Evolutionary conservation across 2,888 invertebrate species (phyloP), one percentile per base, ranked within the genome.

Genomic region (Pyrrhia umbra): DNA sequence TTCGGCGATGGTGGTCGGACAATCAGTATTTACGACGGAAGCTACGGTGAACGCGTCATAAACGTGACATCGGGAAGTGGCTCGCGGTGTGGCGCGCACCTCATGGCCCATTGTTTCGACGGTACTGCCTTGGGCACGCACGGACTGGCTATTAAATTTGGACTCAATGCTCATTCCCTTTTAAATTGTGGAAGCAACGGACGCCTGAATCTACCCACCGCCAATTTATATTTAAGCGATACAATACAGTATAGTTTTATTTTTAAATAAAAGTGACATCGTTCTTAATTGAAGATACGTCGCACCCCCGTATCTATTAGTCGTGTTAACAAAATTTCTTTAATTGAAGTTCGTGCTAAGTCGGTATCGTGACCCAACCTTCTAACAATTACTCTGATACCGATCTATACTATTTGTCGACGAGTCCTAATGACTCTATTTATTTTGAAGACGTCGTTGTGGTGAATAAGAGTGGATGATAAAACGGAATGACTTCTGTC

Each of bases 91-190:
- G 81, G 82, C 85, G 81, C 87, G 80, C 77, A 87, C 84, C 86
- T 91, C 92, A 92, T 89, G 82, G 86, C 91, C 92, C 76, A 94
- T 93, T 93, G 93, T 94, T 93, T 89, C 87, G 85, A 82, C 80
- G 84, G 82, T 75, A 80, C 86, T 83, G 82, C 91, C 92, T 92
- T 90, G 92, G 86, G 86, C 92, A 91, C 91, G 91, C 89, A 89
- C 88, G 82, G 85, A 85, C 86, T 85, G 82, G 81, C 89, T 84
- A 90, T 89, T 89, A 86, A 89, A 85, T 90, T 90, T 86, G 84
- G 85, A 84, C 76, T 82, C 80, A 81, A 80, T 84, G 85, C 81
- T 90, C 93, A 92, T 91, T 92, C 85, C 81, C 79, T 84, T 85
- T 86, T 85, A 77, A 85, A 80, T 88, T 72, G 86, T 85, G 80